Conservation (phyloP, 35 echinoderm and acorn worm genomes). For the Ptychodera flava region DNA sequence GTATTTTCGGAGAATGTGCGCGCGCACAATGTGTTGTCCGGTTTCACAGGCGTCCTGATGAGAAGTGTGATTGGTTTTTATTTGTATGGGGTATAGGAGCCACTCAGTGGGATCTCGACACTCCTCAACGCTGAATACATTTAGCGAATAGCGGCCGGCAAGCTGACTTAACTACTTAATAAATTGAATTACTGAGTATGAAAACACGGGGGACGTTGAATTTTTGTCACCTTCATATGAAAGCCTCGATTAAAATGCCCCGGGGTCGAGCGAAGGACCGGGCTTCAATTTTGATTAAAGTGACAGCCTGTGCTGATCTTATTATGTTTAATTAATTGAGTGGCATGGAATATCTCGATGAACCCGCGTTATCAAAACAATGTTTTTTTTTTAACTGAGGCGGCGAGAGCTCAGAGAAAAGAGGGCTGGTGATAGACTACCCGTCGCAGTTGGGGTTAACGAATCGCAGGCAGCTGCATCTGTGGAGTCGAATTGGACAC, state of each 20-base stretch:
- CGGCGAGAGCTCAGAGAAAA: neutral
- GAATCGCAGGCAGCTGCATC: neutral
- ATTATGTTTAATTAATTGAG: too few relatives aligned
- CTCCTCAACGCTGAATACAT: neutral
- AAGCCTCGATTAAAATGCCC: too few relatives aligned
- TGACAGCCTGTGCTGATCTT: too few relatives aligned
- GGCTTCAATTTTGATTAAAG: too few relatives aligned
- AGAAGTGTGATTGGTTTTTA: neutral
- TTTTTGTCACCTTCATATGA: too few relatives aligned
- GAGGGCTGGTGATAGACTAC: neutral
- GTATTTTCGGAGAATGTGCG: neutral
- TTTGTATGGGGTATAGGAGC: neutral
- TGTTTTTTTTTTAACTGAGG: neutral
- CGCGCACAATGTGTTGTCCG: neutral
- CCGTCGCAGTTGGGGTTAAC: neutral
- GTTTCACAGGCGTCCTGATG: neutral
- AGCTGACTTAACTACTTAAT: slow-evolving; percentile 1
- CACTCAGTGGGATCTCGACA: neutral
- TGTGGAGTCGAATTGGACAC: too few relatives aligned
- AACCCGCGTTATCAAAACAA: neutral
- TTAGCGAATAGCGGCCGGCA: neutral
- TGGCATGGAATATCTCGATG: too few relatives aligned
- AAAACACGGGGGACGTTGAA: neutral
- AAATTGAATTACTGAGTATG: neutral
- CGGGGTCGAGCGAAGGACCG: too few relatives aligned